A percentile compares a stretch with the other conserved stretches of the same genome.
Conservation (phyloP, 2,888 invertebrate genomes). For the Coelinius sp. region DNA sequence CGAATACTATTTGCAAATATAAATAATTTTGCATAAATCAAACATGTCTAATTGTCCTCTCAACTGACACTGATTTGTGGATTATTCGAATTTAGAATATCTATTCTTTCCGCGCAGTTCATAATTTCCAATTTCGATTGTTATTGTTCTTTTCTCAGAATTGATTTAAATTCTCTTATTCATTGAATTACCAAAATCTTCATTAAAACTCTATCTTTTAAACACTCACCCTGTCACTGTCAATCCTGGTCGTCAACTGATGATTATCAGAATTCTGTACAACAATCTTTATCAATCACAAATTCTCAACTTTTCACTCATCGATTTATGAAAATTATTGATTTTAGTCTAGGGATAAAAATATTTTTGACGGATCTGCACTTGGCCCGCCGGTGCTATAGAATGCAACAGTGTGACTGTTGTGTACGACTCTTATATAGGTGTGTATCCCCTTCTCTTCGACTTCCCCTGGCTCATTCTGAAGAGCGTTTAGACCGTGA, state of each 20-base stretch:
- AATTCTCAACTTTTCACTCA: background rate
- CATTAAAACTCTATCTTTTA: background rate
- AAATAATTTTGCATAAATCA: constrained; percentile 3
- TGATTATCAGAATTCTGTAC: background rate
- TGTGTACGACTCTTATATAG: constrained; percentile 54
- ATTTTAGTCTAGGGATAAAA: background rate
- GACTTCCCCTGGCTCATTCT: background rate
- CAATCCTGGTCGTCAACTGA: background rate
- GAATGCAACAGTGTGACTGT: constrained; percentile 52
- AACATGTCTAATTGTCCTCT: background rate
- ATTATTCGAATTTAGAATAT: background rate
- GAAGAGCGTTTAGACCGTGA: background rate
- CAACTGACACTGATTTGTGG: background rate
- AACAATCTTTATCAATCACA: background rate
- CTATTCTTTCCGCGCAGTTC: background rate
- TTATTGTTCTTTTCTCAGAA: background rate
- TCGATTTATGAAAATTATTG: background rate
- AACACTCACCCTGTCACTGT: constrained; percentile 14
- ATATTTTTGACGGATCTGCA: constrained; percentile 3
- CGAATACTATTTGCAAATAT: background rate
- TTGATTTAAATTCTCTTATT: background rate
- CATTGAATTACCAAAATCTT: background rate
- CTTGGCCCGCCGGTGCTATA: constrained; percentile 39
- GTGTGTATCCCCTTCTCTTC: constrained; percentile 45
- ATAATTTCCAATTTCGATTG: background rate